Conservation (phyloP, 2,113 vertebrate species). For the Alethe diademata region DNA sequence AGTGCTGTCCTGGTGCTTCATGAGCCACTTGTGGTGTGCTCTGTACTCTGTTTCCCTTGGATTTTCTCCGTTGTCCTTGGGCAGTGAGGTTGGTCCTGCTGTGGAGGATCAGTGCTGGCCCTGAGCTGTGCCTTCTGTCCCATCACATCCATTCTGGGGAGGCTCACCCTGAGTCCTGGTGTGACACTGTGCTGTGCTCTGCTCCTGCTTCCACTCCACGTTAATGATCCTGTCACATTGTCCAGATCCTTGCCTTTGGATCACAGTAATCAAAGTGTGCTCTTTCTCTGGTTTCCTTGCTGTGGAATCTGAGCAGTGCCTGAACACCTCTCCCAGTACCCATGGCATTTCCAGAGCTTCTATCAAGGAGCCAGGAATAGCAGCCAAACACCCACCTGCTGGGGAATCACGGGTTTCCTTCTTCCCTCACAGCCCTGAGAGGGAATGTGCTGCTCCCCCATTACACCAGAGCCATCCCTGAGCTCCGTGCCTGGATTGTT, state of each 20-base stretch:
- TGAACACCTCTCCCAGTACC: not conserved
- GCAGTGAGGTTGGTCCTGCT: not conserved
- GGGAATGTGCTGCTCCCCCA: not conserved
- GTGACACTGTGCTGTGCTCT: not conserved
- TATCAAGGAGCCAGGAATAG: not conserved
- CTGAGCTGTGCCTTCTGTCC: not conserved
- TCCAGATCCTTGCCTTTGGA: not conserved
- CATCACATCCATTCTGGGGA: too few relatives aligned
- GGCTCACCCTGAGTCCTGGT: not conserved
- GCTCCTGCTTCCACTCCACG: accelerated
- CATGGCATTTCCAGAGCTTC: not conserved
- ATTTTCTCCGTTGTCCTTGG: accelerated
- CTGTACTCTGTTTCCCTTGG: not conserved
- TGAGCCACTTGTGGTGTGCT: not conserved
- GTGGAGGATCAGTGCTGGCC: not conserved
- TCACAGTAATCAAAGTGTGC: accelerated
- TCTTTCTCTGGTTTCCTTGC: not conserved
- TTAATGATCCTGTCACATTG: not conserved
- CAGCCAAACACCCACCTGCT: not conserved
- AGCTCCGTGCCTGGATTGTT: not conserved
- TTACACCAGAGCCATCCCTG: not conserved
- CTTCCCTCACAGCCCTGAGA: not conserved
- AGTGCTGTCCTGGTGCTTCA: not conserved
- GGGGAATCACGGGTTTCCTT: not conserved
- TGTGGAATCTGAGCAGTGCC: accelerated